These are phyloP conservation scores for Apistogramma diplotaenia DNA, from an alignment of 2,113 vertebrate species.

Conservation along the genomic window DNA sequence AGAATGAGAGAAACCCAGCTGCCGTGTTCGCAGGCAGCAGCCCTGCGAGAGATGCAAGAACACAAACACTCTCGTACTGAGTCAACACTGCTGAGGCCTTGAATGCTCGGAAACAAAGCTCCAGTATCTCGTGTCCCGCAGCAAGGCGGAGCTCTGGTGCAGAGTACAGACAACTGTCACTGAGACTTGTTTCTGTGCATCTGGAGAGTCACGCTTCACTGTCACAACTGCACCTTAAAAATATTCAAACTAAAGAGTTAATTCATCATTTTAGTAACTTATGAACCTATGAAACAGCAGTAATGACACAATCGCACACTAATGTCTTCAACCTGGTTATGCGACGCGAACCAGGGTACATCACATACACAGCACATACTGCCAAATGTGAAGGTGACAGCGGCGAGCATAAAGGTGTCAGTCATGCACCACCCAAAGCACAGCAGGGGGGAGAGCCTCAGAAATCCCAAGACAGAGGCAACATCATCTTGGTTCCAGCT, in stretches of 20 bases:
- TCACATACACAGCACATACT: too few relatives aligned
- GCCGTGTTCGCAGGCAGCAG: constrained; percentile 11
- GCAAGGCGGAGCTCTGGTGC: background rate
- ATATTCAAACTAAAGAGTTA: background rate
- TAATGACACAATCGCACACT: too few relatives aligned
- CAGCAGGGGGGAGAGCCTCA: background rate
- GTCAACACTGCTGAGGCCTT: constrained; percentile 15
- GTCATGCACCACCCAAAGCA: background rate
- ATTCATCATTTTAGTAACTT: background rate
- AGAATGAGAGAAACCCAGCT: constrained; percentile 14
- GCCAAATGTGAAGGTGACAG: too few relatives aligned
- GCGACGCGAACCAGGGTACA: too few relatives aligned
- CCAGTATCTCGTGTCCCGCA: background rate
- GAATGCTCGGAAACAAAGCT: background rate
- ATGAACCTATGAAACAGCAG: too few relatives aligned
- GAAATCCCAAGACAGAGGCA: background rate
- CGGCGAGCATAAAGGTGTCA: background rate
- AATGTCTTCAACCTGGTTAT: too few relatives aligned
- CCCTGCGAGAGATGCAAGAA: background rate
- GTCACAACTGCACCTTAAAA: background rate
- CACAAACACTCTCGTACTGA: background rate
- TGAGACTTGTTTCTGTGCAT: background rate
- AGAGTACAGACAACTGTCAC: background rate
- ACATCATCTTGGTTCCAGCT: background rate
- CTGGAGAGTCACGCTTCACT: background rate